Evolutionary conservation across 2,797 vertebrate genomes (phyloP).

Genomic region (Vireo griseus): DNA sequence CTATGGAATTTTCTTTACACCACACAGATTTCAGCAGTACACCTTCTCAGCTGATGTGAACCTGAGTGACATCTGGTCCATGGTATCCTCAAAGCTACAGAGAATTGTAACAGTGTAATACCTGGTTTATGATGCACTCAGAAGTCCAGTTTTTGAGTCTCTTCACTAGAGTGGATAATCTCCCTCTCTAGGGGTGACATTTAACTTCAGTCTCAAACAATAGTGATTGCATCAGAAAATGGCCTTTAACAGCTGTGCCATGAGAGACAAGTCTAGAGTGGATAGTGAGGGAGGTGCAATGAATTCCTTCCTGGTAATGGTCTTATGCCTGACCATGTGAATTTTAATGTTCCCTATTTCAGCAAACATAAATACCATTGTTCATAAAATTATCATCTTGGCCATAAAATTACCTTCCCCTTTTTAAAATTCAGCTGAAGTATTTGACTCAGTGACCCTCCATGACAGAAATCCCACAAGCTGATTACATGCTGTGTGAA

Average conservation of each 20-base stretch:
- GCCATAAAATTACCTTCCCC: constrained; percentile 34
- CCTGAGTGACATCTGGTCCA: not conserved
- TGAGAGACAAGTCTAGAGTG: not conserved
- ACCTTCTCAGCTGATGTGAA: not conserved
- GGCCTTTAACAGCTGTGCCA: not conserved
- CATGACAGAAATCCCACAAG: constrained; percentile 64
- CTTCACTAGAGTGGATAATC: not conserved
- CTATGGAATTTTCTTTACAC: not conserved
- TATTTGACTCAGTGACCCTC: constrained; percentile 62
- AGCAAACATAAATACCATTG: constrained; percentile 55
- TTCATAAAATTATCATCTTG: constrained; percentile 53
- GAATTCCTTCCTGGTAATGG: not conserved
- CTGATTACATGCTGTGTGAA: constrained; percentile 68
- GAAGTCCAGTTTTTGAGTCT: not conserved
- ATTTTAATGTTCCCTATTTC: constrained; percentile 32
- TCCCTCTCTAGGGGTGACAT: not conserved
- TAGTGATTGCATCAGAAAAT: not conserved
- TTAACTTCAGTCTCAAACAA: not conserved
- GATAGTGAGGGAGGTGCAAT: not conserved
- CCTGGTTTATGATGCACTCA: not conserved
- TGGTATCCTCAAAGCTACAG: not conserved
- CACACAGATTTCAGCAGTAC: not conserved
- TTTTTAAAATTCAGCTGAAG: constrained; percentile 52
- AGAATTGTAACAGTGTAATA: not conserved
- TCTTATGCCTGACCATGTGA: not conserved